Evolutionary conservation across 2,888 invertebrate species (phyloP).

Genomic region (Tortricodes alternella): DNA sequence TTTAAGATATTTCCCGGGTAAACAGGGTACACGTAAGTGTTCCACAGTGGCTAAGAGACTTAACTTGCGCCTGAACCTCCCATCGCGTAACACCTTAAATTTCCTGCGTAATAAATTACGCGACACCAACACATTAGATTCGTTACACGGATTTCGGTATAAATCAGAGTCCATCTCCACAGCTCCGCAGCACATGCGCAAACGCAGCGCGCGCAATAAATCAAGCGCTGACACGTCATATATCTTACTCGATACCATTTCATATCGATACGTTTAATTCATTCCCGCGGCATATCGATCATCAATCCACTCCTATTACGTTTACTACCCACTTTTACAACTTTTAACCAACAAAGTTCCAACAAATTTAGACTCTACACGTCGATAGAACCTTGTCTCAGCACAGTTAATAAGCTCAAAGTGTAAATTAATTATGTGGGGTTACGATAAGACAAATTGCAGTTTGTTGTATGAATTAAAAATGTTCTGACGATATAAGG

Average conservation of each 20-base stretch:
- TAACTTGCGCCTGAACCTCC: too few species aligned
- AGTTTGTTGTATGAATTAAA: conserved; percentile 16
- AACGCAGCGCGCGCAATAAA: conserved; percentile 56
- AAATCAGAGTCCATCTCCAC: neutral
- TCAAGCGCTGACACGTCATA: conserved; percentile 69
- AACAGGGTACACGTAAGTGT: too few species aligned
- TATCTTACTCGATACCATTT: conserved; percentile 66
- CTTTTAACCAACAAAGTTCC: neutral
- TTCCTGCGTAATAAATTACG: too few species aligned
- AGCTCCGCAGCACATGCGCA: neutral
- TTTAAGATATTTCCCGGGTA: too few species aligned
- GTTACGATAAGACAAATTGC: conserved; percentile 12
- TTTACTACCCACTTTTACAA: neutral
- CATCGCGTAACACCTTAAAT: too few species aligned
- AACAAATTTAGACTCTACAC: neutral
- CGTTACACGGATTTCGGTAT: neutral
- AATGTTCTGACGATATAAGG: conserved; percentile 9
- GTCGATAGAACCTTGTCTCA: neutral
- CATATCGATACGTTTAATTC: conserved; percentile 46
- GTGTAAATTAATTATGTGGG: conserved; percentile 24
- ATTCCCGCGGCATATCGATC: conserved; percentile 47
- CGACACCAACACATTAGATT: too few species aligned
- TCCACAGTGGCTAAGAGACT: too few species aligned
- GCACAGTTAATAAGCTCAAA: neutral
- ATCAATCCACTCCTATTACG: conserved; percentile 32